A percentile compares a stretch with the other conserved stretches of the same genome.
phyloP scores from a whole-genome alignment of 2,888 invertebrate species.

The Eupithecia subfuscata region DNA sequence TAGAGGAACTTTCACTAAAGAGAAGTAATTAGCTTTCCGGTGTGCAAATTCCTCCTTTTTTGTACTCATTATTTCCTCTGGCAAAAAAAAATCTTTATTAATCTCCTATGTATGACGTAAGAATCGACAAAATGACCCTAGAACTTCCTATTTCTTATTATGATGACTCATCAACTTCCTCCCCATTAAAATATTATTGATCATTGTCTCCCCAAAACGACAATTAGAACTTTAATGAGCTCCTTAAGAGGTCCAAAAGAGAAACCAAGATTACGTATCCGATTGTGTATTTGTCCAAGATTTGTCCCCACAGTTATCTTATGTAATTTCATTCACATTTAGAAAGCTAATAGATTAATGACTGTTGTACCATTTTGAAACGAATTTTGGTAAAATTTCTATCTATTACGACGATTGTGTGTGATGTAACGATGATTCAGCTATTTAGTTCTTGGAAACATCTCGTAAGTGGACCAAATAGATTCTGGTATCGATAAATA shows the following conservation, averaged over 20 bases:
- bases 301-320: conserved; percentile 49
- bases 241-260: conserved; percentile 49
- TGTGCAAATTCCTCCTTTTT: background rate
- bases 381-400: conserved; percentile 53
- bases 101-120: background rate
- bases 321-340: conserved; percentile 51
- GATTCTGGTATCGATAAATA: background rate
- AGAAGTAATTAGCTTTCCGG: background rate
- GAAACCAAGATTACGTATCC: conserved; percentile 54
- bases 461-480: background rate
- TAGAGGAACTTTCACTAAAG: conserved; percentile 2
- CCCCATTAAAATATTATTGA: conserved; percentile 27
- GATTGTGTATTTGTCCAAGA: conserved; percentile 51
- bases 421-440: conserved; percentile 46
- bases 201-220: conserved; percentile 36
- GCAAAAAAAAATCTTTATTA: background rate
- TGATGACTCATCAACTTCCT: conserved; percentile 25
- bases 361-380: conserved; percentile 51
- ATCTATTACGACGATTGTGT: conserved; percentile 50
- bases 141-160: conserved; percentile 24
- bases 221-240: conserved; percentile 39
- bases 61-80: background rate
- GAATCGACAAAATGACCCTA: conserved; percentile 5
- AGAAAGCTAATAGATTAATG: conserved; percentile 62
- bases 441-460: conserved; percentile 21